Conservation (phyloP, 1,140 invertebrate species). For the Sinella curviseta region DNA sequence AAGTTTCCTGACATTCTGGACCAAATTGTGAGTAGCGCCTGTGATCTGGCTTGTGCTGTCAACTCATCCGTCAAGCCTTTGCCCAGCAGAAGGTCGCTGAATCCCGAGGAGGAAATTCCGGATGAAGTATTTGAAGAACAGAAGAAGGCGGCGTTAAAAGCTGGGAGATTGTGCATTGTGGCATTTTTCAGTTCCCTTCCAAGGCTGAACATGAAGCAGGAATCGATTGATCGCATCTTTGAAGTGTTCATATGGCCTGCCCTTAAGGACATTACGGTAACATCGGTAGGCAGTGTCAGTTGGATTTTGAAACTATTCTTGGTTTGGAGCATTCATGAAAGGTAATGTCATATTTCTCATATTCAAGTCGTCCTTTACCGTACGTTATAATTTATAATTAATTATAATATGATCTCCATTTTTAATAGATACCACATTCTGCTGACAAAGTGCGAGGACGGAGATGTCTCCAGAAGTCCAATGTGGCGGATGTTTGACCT, state of each 20-base stretch:
- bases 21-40: not conserved
- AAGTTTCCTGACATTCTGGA: slow-evolving; percentile 17
- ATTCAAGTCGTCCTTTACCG: not conserved
- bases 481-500: slow-evolving; percentile 28
- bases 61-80: not conserved
- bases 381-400: not conserved
- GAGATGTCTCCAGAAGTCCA: not conserved
- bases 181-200: slow-evolving; percentile 19
- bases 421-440: slow-evolving; percentile 21
- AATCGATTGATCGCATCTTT: not conserved
- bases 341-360: too few species aligned
- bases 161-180: slow-evolving; percentile 1
- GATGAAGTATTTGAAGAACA: slow-evolving; percentile 22
- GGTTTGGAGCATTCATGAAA: slow-evolving; percentile 30
- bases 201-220: not conserved
- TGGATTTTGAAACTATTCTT: slow-evolving; percentile 33
- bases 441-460: not conserved
- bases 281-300: slow-evolving; percentile 8
- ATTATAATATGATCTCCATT: not conserved
- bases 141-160: slow-evolving; percentile 4
- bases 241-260: slow-evolving; percentile 21
- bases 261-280: not conserved
- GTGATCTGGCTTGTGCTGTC: not conserved
- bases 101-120: not conserved
- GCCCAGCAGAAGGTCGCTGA: too few species aligned